phyloP scores from a whole-genome alignment of 1,140 invertebrate species.

The Anthonomus grandis region DNA sequence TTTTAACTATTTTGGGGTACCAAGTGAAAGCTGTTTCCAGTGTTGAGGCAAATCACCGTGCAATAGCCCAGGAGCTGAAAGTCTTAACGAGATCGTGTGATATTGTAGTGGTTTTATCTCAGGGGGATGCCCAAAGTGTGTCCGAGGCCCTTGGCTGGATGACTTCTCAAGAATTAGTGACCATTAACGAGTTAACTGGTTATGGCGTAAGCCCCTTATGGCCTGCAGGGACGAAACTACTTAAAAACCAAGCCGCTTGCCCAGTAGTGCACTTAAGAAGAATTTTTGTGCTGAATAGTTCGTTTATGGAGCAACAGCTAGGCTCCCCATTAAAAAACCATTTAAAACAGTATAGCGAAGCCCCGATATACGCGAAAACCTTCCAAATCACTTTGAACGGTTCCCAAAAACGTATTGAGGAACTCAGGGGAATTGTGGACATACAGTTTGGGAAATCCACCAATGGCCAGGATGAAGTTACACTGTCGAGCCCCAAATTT shows the following conservation, averaged over 20 bases:
- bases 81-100: constrained; percentile 6
- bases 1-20: background rate
- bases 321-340: constrained; percentile 1
- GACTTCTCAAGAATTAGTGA: constrained; percentile 3
- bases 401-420: constrained; percentile 4
- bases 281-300: constrained; percentile 7
- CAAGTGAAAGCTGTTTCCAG: constrained; percentile 5
- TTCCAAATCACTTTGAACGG: constrained; percentile 11
- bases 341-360: constrained; percentile 1
- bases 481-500: constrained; percentile 1
- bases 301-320: constrained; percentile 5
- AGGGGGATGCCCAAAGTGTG: background rate
- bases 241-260: background rate
- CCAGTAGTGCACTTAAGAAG: constrained; percentile 13
- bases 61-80: background rate
- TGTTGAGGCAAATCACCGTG: constrained; percentile 1
- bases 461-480: background rate
- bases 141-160: constrained; percentile 6
- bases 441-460: background rate
- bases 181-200: background rate
- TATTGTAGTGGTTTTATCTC: constrained; percentile 4
- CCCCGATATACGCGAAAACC: background rate
- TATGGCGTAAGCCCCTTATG: background rate
- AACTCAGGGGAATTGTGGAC: background rate
- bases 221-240: constrained; percentile 1